Evolutionary conservation across 1,140 invertebrate genomes (phyloP).

Genomic region (Philotrypesis tridentata): DNA sequence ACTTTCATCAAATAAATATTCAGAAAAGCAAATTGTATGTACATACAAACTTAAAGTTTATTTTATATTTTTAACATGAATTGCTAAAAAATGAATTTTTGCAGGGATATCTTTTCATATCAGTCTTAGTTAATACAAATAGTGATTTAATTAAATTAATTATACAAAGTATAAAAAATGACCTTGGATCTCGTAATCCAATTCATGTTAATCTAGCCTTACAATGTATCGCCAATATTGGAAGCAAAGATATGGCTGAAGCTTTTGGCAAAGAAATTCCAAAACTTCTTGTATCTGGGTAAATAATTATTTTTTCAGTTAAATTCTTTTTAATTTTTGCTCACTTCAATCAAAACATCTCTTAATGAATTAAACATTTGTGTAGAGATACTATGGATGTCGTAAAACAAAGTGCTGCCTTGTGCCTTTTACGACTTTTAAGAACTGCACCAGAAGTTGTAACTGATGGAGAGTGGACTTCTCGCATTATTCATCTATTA

Average conservation of each 20-base stretch:
- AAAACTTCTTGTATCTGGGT: conserved; percentile 97
- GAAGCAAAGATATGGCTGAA: conserved; percentile 99
- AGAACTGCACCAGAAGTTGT: conserved; percentile 96
- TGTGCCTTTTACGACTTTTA: conserved; percentile 95
- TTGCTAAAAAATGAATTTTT: conserved; percentile 63
- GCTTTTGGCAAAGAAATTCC: conserved; percentile 98
- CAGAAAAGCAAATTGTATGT: conserved; percentile 99
- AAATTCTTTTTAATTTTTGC: background rate
- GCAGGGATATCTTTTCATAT: conserved; percentile 99
- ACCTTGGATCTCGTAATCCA: conserved; percentile 96
- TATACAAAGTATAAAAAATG: conserved; percentile 99
- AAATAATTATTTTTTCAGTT: conserved; percentile 61
- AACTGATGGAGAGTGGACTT: conserved; percentile 98
- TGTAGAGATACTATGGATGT: conserved; percentile 98
- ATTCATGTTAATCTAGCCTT: conserved; percentile 99
- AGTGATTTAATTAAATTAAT: conserved; percentile 99
- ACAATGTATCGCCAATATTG: conserved; percentile 99
- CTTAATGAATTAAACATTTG: conserved; percentile 45
- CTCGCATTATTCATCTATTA: conserved; percentile 97
- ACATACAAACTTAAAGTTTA: conserved; percentile 6
- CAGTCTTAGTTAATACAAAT: conserved; percentile 98
- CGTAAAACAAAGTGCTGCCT: conserved; percentile 98
- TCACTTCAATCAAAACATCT: conserved; percentile 20
- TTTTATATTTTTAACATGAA: conserved; percentile 18
- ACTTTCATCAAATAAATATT: conserved; percentile 99